Percentiles rank a stretch among this genome's conserved stretches.
phyloP scores from a whole-genome alignment of 1,140 invertebrate genomes.

The Helicorthomorpha holstii region DNA sequence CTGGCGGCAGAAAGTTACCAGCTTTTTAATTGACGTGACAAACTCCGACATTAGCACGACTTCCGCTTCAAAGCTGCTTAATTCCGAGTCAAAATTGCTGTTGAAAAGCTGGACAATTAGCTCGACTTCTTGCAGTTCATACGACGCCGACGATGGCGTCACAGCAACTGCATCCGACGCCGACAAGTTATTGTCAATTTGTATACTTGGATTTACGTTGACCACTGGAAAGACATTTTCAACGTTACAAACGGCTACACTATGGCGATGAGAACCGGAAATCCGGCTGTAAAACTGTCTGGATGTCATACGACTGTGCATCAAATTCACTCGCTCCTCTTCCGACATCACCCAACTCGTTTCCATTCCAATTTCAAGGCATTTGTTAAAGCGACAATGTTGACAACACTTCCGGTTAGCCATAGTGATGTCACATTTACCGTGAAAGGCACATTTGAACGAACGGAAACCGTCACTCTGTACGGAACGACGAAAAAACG shows the following conservation, averaged over 20 bases:
- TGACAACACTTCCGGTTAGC: conserved; percentile 22
- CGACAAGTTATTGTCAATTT: neutral
- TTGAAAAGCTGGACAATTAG: neutral
- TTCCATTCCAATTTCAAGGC: conserved; percentile 18
- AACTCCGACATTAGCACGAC: neutral
- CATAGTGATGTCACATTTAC: conserved; percentile 22
- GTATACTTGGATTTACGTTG: neutral
- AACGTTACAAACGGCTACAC: neutral
- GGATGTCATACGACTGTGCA: conserved; percentile 12
- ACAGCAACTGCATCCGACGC: neutral
- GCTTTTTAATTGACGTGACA: neutral
- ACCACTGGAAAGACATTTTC: neutral
- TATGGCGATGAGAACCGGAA: neutral
- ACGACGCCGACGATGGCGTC: neutral
- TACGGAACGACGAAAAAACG: conserved; percentile 23
- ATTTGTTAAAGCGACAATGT: conserved; percentile 20
- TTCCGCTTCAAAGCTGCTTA: neutral
- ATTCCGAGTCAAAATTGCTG: neutral
- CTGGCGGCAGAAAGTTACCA: neutral
- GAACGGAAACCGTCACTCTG: conserved; percentile 21
- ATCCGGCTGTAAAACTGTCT: neutral
- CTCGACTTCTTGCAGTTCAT: neutral
- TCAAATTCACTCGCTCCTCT: conserved; percentile 14
- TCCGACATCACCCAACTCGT: conserved; percentile 20
- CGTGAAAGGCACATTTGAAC: conserved; percentile 22